Evolutionary conservation across 2,888 invertebrate species (phyloP).

Genomic region (Tortricodes alternella): DNA sequence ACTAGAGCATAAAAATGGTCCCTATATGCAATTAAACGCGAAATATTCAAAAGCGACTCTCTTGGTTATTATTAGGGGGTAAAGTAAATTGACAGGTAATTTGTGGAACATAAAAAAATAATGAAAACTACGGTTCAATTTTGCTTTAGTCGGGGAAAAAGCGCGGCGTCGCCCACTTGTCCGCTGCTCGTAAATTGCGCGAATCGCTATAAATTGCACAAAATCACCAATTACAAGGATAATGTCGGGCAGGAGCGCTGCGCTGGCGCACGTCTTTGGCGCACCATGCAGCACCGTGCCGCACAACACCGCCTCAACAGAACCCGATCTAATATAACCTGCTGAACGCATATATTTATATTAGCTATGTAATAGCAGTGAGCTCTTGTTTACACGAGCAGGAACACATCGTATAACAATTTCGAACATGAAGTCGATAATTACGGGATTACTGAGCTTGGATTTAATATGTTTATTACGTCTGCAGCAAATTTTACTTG

Average conservation of each 20-base stretch:
- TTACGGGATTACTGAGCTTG: neutral
- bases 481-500: too few relatives aligned
- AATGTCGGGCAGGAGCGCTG: slow-evolving; percentile 61
- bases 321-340: slow-evolving; percentile 45
- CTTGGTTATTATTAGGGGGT: slow-evolving; percentile 25
- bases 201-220: slow-evolving; percentile 79
- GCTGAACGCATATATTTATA: slow-evolving; percentile 4
- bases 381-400: neutral
- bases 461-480: too few relatives aligned
- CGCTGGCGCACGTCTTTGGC: slow-evolving; percentile 30
- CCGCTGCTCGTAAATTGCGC: slow-evolving; percentile 78
- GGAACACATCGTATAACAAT: slow-evolving; percentile 1
- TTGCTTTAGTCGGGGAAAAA: slow-evolving; percentile 53
- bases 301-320: slow-evolving; percentile 56
- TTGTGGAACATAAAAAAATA: slow-evolving; percentile 74
- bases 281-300: neutral
- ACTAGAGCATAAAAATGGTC: neutral
- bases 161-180: slow-evolving; percentile 69
- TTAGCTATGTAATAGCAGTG: neutral
- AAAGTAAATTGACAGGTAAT: slow-evolving; percentile 71
- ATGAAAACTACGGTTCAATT: slow-evolving; percentile 71
- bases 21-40: neutral
- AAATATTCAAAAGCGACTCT: slow-evolving; percentile 8
- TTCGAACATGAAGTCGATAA: neutral
- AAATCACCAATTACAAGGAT: slow-evolving; percentile 78